phyloP scores from a whole-genome alignment of 1,140 invertebrate genomes.

The Papilio glaucus region DNA sequence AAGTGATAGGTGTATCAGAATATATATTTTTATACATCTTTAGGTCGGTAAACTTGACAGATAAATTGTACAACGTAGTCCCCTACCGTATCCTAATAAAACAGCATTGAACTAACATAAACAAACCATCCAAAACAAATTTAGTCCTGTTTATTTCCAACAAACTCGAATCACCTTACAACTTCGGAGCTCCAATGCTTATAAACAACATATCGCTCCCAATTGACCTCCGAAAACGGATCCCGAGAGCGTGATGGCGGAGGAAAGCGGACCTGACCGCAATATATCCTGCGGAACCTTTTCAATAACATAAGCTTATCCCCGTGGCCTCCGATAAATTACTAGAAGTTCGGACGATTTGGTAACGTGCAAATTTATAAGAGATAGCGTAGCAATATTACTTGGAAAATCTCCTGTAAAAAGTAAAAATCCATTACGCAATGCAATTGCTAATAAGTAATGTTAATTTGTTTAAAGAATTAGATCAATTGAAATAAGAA shows the following conservation, averaged over 20 bases:
- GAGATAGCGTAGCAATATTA: constrained; percentile 40
- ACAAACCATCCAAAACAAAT: constrained; percentile 26
- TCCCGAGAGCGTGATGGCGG: constrained; percentile 59
- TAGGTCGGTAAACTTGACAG: neutral
- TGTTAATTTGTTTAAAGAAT: too few relatives aligned
- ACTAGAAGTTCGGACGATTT: constrained; percentile 47
- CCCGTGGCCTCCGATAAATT: constrained; percentile 64
- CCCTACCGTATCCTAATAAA: constrained; percentile 14
- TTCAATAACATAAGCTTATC: constrained; percentile 69
- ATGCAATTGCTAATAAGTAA: too few relatives aligned
- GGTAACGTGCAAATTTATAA: constrained; percentile 38
- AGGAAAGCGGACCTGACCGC: constrained; percentile 46
- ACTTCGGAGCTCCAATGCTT: neutral
- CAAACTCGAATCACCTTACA: neutral
- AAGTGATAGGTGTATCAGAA: too few relatives aligned
- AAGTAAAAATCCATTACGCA: too few relatives aligned
- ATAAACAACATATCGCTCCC: constrained; percentile 49
- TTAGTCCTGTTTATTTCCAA: constrained; percentile 7
- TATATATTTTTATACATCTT: neutral
- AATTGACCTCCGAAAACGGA: constrained; percentile 51
- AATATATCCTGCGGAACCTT: constrained; percentile 65
- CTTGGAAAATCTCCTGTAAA: too few relatives aligned
- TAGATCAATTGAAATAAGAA: too few relatives aligned
- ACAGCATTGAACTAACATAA: neutral
- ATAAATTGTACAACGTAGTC: neutral